Percentiles rank a stretch among this genome's conserved stretches.
These are phyloP conservation scores for Uropsilus gracilis DNA, from an alignment of 2,113 vertebrate species.

Conservation along the genomic window DNA sequence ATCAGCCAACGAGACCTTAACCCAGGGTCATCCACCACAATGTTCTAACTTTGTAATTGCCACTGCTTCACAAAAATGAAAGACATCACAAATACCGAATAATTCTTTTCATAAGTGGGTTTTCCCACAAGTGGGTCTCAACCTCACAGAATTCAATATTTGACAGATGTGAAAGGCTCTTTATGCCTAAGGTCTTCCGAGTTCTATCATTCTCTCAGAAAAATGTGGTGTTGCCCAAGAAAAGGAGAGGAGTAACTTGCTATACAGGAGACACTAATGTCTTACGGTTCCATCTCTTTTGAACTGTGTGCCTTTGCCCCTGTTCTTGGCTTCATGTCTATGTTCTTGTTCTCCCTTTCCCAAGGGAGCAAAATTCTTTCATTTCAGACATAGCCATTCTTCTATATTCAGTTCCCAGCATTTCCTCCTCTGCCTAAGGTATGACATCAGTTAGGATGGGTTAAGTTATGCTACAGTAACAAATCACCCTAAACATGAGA, in stretches of 20 bases:
- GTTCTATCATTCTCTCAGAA: not conserved
- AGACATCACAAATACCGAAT: not conserved
- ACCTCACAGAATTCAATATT: not conserved
- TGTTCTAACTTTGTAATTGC: not conserved
- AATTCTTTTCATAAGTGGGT: conserved; percentile 2
- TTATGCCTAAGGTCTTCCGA: not conserved
- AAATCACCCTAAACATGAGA: not conserved
- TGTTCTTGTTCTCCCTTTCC: not conserved
- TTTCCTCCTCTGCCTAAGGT: not conserved
- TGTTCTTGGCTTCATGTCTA: not conserved
- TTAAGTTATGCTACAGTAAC: not conserved
- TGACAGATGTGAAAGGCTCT: not conserved
- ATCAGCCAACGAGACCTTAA: not conserved
- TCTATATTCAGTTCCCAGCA: not conserved
- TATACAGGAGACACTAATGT: not conserved
- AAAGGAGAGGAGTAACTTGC: not conserved
- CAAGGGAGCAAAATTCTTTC: not conserved
- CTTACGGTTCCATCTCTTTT: not conserved
- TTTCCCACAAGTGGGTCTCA: not conserved
- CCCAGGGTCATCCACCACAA: not conserved
- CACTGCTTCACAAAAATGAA: not conserved
- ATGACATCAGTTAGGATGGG: not conserved
- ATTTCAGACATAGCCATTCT: not conserved
- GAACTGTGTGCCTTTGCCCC: not conserved
- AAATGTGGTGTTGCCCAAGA: not conserved